A percentile compares a stretch with the other conserved stretches of the same genome.
phyloP scores from a whole-genome alignment of 2,797 vertebrate species.

The Euphonia xanthogaster region DNA sequence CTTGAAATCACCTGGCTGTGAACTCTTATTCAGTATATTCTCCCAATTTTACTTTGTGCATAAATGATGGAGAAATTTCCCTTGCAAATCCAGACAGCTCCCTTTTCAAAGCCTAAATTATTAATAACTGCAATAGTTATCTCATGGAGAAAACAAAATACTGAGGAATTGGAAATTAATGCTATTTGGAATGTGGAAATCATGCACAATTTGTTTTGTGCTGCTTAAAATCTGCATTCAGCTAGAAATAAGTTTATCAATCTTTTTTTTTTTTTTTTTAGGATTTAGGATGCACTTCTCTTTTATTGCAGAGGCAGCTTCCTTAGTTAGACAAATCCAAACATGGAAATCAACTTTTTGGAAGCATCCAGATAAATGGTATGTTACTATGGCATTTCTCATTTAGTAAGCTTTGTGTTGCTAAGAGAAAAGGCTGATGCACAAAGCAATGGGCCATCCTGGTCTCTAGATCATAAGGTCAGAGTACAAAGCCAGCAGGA shows the following conservation, averaged over 20 bases:
- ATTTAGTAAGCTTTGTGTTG: slow-evolving; percentile 41
- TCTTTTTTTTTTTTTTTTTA: no score
- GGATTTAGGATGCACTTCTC: not conserved
- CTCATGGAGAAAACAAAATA: not conserved
- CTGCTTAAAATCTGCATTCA: not conserved
- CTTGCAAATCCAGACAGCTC: not conserved
- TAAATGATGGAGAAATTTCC: not conserved
- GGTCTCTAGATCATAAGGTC: slow-evolving; percentile 1
- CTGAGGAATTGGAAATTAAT: not conserved
- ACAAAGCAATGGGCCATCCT: slow-evolving; percentile 15
- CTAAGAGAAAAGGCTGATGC: slow-evolving; percentile 51
- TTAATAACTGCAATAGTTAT: not conserved
- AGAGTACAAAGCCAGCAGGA: not conserved
- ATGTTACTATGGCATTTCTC: slow-evolving; percentile 52
- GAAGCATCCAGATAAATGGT: slow-evolving; percentile 4
- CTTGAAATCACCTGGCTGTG: not conserved
- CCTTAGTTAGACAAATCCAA: not conserved
- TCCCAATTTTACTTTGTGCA: not conserved
- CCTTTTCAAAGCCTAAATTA: not conserved
- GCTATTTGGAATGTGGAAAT: not conserved
- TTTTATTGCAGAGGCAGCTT: slow-evolving; percentile 16
- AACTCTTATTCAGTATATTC: not conserved
- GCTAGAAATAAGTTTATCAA: not conserved
- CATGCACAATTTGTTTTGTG: not conserved
- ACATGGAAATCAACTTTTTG: slow-evolving; percentile 38